Evolutionary conservation across 2,797 vertebrate species (phyloP).

Genomic region (Gymnoscopelus braueri): DNA sequence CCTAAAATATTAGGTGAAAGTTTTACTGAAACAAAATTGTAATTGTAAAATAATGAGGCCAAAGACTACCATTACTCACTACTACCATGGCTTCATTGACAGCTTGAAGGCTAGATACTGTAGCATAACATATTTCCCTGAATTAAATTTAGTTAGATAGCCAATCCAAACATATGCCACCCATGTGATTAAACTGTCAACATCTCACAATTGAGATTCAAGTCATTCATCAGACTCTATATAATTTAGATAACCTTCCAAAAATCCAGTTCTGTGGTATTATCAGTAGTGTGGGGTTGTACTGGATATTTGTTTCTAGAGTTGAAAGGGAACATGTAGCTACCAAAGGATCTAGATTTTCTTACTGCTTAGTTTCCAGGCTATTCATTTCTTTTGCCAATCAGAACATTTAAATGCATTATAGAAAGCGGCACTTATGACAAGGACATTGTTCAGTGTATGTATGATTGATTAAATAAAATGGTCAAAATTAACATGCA

Average conservation of each 20-base stretch:
- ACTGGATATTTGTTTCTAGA: slow-evolving; percentile 60
- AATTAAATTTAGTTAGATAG: slow-evolving; percentile 58
- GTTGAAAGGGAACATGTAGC: slow-evolving; percentile 51
- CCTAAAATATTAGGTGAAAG: slow-evolving; percentile 21
- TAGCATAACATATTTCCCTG: slow-evolving; percentile 1
- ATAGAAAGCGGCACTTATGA: slow-evolving; percentile 10
- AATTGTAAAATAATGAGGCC: slow-evolving; percentile 1
- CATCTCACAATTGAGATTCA: slow-evolving; percentile 30
- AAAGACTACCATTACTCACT: slow-evolving; percentile 19
- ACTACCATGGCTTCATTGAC: slow-evolving; percentile 42
- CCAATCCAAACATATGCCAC: slow-evolving; percentile 47
- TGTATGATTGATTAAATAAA: not conserved
- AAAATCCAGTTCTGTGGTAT: slow-evolving; percentile 41
- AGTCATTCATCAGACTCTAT: slow-evolving; percentile 45
- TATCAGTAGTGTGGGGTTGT: slow-evolving; percentile 73
- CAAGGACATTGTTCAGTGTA: not conserved
- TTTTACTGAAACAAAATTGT: not conserved
- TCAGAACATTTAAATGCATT: slow-evolving; percentile 32
- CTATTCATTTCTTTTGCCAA: slow-evolving; percentile 46
- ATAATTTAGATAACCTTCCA: slow-evolving; percentile 19
- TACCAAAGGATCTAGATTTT: slow-evolving; percentile 4
- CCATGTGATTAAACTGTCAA: slow-evolving; percentile 28
- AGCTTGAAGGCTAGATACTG: slow-evolving; percentile 43
- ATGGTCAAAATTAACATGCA: not conserved
- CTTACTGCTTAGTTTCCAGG: slow-evolving; percentile 19